phyloP scores from a whole-genome alignment of 2,888 invertebrate genomes.

The Nasonovia ribisnigri region DNA sequence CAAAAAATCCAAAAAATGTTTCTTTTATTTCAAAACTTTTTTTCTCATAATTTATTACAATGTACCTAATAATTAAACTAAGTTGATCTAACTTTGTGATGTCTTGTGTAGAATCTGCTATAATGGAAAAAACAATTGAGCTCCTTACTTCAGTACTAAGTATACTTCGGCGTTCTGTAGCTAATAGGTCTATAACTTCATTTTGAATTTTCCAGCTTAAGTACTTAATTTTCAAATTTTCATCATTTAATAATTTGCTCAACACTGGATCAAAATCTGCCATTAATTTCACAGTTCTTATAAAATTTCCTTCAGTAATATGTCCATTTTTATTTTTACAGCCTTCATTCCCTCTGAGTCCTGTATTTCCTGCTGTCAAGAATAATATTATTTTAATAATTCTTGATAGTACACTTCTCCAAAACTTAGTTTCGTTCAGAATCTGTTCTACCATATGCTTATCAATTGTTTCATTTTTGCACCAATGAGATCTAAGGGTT shows the following conservation, averaged over 20 bases:
- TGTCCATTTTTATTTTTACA: background rate
- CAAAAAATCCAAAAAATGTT: too few relatives aligned
- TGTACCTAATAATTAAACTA: too few relatives aligned
- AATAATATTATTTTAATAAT: constrained; percentile 21
- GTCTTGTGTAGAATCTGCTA: too few relatives aligned
- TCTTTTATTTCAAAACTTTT: too few relatives aligned
- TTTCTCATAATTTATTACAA: too few relatives aligned
- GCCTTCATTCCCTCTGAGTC: background rate
- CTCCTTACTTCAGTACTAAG: too few relatives aligned
- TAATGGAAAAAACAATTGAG: too few relatives aligned
- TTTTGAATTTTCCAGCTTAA: too few relatives aligned
- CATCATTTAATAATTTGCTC: background rate
- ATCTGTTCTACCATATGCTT: background rate
- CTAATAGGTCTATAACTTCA: too few relatives aligned
- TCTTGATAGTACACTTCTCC: background rate
- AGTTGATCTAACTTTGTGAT: too few relatives aligned
- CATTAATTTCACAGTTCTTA: background rate
- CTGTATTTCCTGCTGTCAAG: constrained; percentile 28
- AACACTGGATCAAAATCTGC: constrained; percentile 14
- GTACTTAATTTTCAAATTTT: background rate
- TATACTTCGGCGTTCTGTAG: too few relatives aligned
- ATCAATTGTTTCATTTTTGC: background rate
- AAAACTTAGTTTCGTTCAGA: background rate
- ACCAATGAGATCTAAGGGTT: background rate
- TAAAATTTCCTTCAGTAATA: constrained; percentile 13